Base-by-base conservation (phyloP, 2,113 vertebrate species). In the Pangasianodon hypophthalmus region DNA sequence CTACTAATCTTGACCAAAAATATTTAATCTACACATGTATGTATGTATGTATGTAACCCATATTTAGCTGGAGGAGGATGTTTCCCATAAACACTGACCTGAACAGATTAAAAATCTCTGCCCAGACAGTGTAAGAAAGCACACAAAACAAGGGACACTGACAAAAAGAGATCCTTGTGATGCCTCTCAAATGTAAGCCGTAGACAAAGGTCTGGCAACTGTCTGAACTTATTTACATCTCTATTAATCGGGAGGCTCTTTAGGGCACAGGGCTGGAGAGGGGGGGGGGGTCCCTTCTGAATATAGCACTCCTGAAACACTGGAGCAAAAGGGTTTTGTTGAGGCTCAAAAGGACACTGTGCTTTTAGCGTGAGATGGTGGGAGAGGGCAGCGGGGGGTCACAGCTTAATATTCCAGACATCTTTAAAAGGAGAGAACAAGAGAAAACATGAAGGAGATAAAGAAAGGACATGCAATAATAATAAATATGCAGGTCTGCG, bases 171-270 rank as follows among this genome's bases (percentile, higher is more conserved):
- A 92, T 84, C 90, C 90, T 94, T 85, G 81, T 86, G 89, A 92
- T 90, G 88, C 89, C 91, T 93, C 92, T 93, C 89, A 88, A 92
- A 41, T 90, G 86, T 88, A 91, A 88, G 88, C 77, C 24, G 58
- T 77, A 93, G 93, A 95, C 92, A 95, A 95, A 95, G 93, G 91
- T 93, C 92, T 92, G 87, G 90, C 89, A 92, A 95, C 91, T 93
- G 91, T 93, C 92, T 94, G 93, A 93, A 95, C 93, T 92, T 95
- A 95, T 95, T 95, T 94, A 94, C 94, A 95, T 95, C 85, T 93
- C 94, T 90, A 93, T 94, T 93, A 93, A 93, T 93, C 89, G 91
- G 83, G 83, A 91, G 92, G 81, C 90, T 91, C 90, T 94, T 89
- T 90, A 90, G 87, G 91, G 82, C 67, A 73, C 87, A 85, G 87